phyloP scores from a whole-genome alignment of 2,113 vertebrate genomes.

The Sebastes schlegelii region DNA sequence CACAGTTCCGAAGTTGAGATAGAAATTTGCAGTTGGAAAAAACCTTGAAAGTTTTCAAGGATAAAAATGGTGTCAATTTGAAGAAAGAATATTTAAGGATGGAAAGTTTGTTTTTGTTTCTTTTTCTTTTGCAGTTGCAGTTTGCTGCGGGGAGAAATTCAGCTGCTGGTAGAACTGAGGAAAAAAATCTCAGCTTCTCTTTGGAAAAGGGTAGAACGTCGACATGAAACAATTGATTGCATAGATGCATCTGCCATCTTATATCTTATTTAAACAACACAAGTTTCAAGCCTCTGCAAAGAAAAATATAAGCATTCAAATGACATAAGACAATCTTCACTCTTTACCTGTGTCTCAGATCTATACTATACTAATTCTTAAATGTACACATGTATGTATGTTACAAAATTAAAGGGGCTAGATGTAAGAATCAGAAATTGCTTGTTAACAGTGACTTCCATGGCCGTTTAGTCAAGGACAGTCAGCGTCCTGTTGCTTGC shows the following conservation, averaged over 20 bases:
- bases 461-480: too few species aligned
- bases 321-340: conserved; percentile 10
- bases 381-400: background rate
- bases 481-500: too few species aligned
- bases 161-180: conserved; percentile 1
- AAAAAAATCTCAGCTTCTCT: conserved; percentile 1
- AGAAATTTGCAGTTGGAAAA: conserved; percentile 38
- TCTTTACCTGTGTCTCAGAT: background rate
- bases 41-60: conserved; percentile 59
- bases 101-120: conserved; percentile 42
- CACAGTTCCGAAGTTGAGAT: conserved; percentile 26
- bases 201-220: conserved; percentile 13
- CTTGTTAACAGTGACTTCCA: too few species aligned
- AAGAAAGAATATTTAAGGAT: conserved; percentile 38
- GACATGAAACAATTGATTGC: conserved; percentile 29
- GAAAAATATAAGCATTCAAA: conserved; percentile 36
- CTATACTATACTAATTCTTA: background rate
- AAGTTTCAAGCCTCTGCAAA: conserved; percentile 4
- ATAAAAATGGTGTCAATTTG: conserved; percentile 38
- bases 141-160: conserved; percentile 21
- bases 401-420: background rate
- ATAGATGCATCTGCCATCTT: conserved; percentile 22
- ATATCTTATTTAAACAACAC: conserved; percentile 5
- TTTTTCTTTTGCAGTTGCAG: conserved; percentile 22
- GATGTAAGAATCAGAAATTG: too few species aligned